Conservation (phyloP, 2,113 vertebrate genomes). For the Pavo muticus region DNA sequence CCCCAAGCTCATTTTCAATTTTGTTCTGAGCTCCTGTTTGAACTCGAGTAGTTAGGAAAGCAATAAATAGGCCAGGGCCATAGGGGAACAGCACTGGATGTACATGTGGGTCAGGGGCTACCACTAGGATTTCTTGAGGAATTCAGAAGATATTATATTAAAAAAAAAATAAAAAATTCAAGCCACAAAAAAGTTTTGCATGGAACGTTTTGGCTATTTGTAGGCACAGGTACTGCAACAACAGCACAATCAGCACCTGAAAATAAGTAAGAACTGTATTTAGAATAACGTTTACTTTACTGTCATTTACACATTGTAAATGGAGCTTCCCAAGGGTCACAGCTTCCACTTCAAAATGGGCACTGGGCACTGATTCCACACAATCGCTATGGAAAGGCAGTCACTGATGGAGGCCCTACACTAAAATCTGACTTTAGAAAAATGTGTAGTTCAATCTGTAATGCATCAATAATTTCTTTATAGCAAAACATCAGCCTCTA, state of each 20-base stretch:
- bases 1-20: slow-evolving; percentile 75
- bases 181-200: slow-evolving; percentile 11
- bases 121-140: slow-evolving; percentile 52
- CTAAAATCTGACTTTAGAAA: neutral
- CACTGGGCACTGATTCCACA: neutral
- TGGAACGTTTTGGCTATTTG: neutral
- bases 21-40: slow-evolving; percentile 63
- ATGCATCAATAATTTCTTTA: neutral
- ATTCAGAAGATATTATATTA: neutral
- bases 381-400: neutral
- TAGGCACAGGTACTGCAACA: accelerated
- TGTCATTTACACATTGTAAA: accelerated
- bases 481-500: too few relatives aligned
- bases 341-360: neutral
- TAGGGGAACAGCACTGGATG: slow-evolving; percentile 63
- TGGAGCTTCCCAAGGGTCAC: neutral
- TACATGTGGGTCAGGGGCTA: slow-evolving; percentile 69
- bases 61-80: slow-evolving; percentile 78
- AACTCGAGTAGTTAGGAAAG: slow-evolving; percentile 56
- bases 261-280: neutral
- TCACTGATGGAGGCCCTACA: neutral
- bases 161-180: neutral
- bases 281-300: neutral
- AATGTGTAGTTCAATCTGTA: neutral
- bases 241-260: neutral